These are phyloP conservation scores for Sycophila sp. DNA, from an alignment of 1,140 invertebrate genomes.

Conservation along the genomic window DNA sequence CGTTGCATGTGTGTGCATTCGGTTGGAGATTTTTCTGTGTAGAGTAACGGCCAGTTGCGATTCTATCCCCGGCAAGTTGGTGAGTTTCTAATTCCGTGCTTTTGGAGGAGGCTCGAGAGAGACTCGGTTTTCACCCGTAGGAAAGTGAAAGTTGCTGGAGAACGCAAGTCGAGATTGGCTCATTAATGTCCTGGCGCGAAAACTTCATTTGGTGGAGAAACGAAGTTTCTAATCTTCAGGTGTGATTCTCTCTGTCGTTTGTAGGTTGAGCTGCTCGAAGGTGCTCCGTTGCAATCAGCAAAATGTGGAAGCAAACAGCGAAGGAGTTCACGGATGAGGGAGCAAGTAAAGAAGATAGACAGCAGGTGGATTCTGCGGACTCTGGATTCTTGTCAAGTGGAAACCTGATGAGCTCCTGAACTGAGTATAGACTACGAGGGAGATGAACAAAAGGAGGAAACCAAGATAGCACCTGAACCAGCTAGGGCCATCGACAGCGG, in stretches of 20 bases:
- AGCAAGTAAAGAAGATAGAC: not conserved
- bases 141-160: constrained; percentile 17
- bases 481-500: constrained; percentile 63
- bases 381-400: constrained; percentile 69
- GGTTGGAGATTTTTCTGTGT: too few relatives aligned
- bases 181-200: not conserved
- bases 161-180: not conserved
- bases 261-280: not conserved
- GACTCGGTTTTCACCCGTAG: not conserved
- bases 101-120: not conserved
- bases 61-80: too few relatives aligned
- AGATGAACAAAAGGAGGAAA: constrained; percentile 21
- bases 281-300: not conserved
- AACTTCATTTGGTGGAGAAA: not conserved
- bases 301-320: constrained; percentile 18
- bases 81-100: not conserved
- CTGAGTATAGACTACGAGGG: constrained; percentile 32
- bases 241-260: not conserved
- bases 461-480: constrained; percentile 30
- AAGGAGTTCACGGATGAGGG: not conserved
- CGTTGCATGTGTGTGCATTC: too few relatives aligned
- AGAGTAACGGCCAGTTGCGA: too few relatives aligned
- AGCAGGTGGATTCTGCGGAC: constrained; percentile 40
- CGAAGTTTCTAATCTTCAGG: not conserved
- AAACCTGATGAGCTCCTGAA: constrained; percentile 56